Evolutionary conservation across 2,888 invertebrate species (phyloP).

Genomic region (Apamea crenata): DNA sequence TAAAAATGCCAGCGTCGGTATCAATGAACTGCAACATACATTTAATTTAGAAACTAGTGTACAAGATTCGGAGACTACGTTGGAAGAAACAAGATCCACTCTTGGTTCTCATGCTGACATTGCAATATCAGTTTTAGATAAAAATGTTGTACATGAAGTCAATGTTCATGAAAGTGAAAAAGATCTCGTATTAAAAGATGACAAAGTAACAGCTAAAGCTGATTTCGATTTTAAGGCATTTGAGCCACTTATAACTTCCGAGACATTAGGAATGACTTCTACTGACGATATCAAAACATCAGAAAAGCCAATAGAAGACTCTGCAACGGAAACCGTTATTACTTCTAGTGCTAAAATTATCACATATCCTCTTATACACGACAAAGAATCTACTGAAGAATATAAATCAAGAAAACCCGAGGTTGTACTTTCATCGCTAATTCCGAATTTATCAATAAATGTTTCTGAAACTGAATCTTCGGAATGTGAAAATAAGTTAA

Average conservation of each 20-base stretch:
- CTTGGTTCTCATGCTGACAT: constrained; percentile 85
- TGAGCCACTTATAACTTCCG: constrained; percentile 91
- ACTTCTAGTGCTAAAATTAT: constrained; percentile 92
- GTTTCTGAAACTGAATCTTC: constrained; percentile 91
- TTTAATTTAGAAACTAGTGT: constrained; percentile 90
- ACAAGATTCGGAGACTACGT: constrained; percentile 91
- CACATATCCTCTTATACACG: constrained; percentile 91
- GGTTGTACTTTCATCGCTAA: constrained; percentile 85
- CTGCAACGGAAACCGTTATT: constrained; percentile 86
- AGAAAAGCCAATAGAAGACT: constrained; percentile 85
- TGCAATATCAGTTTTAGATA: constrained; percentile 90
- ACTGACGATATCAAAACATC: constrained; percentile 87
- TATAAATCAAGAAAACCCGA: constrained; percentile 76
- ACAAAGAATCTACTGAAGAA: constrained; percentile 90
- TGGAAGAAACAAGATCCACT: constrained; percentile 84
- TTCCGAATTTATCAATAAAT: constrained; percentile 91
- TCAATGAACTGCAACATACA: constrained; percentile 91
- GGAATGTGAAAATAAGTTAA: constrained; percentile 92
- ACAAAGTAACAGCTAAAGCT: constrained; percentile 89
- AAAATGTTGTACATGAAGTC: constrained; percentile 90
- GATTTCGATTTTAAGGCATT: constrained; percentile 90
- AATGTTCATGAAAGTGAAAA: constrained; percentile 93
- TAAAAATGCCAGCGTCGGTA: constrained; percentile 90
- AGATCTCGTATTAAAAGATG: constrained; percentile 86
- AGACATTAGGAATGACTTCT: constrained; percentile 86